Conservation (phyloP, 2,797 vertebrate species). For the Paedocypris micromegethes region DNA sequence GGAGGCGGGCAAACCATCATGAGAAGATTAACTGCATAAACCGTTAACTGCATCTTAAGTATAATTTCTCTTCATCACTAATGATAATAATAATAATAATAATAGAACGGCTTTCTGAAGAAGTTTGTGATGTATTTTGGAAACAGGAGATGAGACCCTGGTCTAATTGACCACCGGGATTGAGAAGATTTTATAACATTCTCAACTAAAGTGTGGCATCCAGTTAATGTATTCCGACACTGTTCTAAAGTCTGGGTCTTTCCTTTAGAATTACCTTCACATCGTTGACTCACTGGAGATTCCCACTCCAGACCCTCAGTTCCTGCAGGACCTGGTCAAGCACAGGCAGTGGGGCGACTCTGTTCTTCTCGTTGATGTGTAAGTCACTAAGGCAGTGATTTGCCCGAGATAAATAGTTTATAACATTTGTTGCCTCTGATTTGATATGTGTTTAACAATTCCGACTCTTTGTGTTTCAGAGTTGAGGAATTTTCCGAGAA, state of each 20-base stretch:
- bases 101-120: too few relatives aligned
- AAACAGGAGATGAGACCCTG: too few relatives aligned
- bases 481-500: slow-evolving; percentile 74
- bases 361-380: slow-evolving; percentile 78
- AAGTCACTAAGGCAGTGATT: slow-evolving; percentile 51
- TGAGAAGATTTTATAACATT: too few relatives aligned
- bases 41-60: too few relatives aligned
- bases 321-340: slow-evolving; percentile 71
- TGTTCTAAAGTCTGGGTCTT: background rate
- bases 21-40: too few relatives aligned
- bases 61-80: too few relatives aligned
- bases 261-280: slow-evolving; percentile 71
- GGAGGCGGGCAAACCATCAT: too few relatives aligned
- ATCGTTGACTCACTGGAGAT: slow-evolving; percentile 78
- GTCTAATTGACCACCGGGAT: too few relatives aligned
- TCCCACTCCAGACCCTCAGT: slow-evolving; percentile 74
- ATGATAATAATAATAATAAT: too few relatives aligned
- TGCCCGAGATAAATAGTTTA: too few relatives aligned
- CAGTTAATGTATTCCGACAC: background rate
- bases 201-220: too few relatives aligned
- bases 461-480: slow-evolving; percentile 55
- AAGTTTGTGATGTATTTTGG: too few relatives aligned
- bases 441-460: background rate
- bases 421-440: background rate
- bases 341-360: slow-evolving; percentile 78